A percentile compares a stretch with the other conserved stretches of the same genome.
Evolutionary conservation across 2,888 invertebrate genomes (phyloP).

Genomic region (Ectemnius lituratus): DNA sequence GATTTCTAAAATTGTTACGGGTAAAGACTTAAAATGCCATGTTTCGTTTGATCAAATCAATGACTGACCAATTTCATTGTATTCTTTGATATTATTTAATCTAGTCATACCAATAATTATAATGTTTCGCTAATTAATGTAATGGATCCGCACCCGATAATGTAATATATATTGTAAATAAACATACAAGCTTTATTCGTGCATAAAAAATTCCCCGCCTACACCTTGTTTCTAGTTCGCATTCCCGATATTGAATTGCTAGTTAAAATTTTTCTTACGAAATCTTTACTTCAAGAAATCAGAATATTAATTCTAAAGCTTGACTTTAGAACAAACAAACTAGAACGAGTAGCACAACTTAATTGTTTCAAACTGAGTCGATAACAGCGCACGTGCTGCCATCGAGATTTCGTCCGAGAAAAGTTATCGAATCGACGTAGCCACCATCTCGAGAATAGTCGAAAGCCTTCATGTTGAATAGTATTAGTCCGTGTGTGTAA

Average conservation of each 20-base stretch:
- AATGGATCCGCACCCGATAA: slow-evolving; percentile 54
- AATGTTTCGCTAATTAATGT: slow-evolving; percentile 56
- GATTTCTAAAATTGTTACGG: no score
- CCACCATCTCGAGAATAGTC: slow-evolving; percentile 43
- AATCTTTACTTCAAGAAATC: neutral
- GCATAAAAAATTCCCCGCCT: neutral
- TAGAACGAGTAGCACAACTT: no score
- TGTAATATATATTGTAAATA: slow-evolving; percentile 66
- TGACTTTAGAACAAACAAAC: no score
- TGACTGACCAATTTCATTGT: slow-evolving; percentile 50
- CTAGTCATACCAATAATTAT: slow-evolving; percentile 68
- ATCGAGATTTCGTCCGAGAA: slow-evolving; percentile 41
- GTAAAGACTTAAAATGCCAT: neutral
- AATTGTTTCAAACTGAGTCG: slow-evolving; percentile 13
- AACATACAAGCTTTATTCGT: slow-evolving; percentile 53
- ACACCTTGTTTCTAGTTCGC: neutral
- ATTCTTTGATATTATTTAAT: slow-evolving; percentile 65
- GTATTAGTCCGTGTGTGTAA: slow-evolving; percentile 44
- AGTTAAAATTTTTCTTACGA: neutral
- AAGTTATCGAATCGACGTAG: slow-evolving; percentile 51
- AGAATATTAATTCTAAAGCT: no score
- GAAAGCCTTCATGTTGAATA: slow-evolving; percentile 37
- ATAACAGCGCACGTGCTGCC: slow-evolving; percentile 19
- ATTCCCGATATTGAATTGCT: slow-evolving; percentile 2
- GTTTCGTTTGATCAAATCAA: slow-evolving; percentile 35